Base-by-base conservation (phyloP, 2,888 invertebrate genomes). In the Diadegma fenestrale region DNA sequence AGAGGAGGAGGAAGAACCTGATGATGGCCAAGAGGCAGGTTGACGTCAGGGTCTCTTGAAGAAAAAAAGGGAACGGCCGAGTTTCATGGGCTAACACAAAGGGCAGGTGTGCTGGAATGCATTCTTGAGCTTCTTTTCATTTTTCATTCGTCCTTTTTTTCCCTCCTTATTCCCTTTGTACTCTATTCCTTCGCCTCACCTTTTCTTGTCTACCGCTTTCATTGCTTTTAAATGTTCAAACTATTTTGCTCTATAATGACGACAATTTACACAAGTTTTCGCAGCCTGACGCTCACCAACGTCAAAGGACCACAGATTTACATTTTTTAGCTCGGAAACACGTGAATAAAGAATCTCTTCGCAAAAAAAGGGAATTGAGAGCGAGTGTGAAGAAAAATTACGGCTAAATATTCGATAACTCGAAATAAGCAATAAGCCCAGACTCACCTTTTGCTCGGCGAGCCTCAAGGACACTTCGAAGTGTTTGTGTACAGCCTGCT, bases 391-490 rank as follows among this genome's bases (percentile, higher is more conserved):
- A 54, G 14, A 22, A n/a, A 22, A 58, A 43, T 26, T 22, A 17
- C 19, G 48, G 0, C n/a, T 8, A 26, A n/a, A 54, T 26, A 17
- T 6, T 54, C 19, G 14, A 33, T 17, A 30, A 68, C 41, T 54
- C 33, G 75, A 82, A 77, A 58, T 71, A 82, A 26, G 75, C 82
- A 87, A 81, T 80, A 89, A 89, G 88, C 89, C 88, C 85, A 89
- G 89, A 92, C 93, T 94, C 93, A 97, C 97, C 96, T 97, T 97
- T 94, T 97, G 96, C 92, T 96, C 96, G 64, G 96, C 97, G 87
- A 96, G 95, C 93, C 97, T 95, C 86, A 98, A 95, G 87, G 98
- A 98, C 95, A 98, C 98, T 92, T 97, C 97, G 94, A 98, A 98
- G 94, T 98, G 98, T 94, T 98, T 97, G 91, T 97, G 96, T 84